Percentiles rank a stretch among this genome's conserved stretches.
Evolutionary conservation across 2,797 vertebrate species (phyloP).

Genomic region (Enteromius afrohamiltoni): DNA sequence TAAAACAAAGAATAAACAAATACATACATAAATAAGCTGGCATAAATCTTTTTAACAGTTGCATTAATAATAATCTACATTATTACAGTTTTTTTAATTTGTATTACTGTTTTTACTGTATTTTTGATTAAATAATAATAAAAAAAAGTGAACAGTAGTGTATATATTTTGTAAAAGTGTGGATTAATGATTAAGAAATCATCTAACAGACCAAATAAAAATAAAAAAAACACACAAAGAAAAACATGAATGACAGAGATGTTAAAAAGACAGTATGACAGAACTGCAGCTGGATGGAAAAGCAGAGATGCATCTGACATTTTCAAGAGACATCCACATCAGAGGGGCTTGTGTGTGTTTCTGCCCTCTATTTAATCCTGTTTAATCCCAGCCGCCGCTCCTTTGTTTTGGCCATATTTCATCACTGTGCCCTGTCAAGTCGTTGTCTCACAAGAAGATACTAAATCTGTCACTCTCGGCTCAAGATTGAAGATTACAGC

Average conservation of each 20-base stretch:
- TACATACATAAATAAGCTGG: no score
- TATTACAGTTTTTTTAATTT: neutral
- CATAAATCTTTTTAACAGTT: no score
- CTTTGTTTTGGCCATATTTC: slow-evolving; percentile 27
- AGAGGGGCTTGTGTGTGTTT: slow-evolving; percentile 4
- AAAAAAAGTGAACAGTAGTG: no score
- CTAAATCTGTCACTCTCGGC: slow-evolving; percentile 4
- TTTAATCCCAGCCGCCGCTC: neutral
- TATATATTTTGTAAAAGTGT: no score
- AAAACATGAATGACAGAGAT: neutral
- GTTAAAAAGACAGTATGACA: neutral
- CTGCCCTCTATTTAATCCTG: slow-evolving; percentile 2
- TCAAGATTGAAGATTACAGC: slow-evolving; percentile 22
- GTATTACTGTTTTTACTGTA: neutral
- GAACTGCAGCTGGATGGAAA: neutral
- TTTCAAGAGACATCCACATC: slow-evolving; percentile 2
- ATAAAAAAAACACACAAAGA: no score
- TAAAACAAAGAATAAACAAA: no score
- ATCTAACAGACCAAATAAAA: neutral
- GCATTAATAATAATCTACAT: neutral
- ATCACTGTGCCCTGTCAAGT: slow-evolving; percentile 7
- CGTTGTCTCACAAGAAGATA: slow-evolving; percentile 23
- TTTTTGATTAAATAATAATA: no score
- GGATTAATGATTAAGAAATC: neutral
- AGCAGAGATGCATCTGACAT: neutral